Evolutionary conservation across 2,888 invertebrate genomes (phyloP).

Genomic region (Brassicogethes aeneus): DNA sequence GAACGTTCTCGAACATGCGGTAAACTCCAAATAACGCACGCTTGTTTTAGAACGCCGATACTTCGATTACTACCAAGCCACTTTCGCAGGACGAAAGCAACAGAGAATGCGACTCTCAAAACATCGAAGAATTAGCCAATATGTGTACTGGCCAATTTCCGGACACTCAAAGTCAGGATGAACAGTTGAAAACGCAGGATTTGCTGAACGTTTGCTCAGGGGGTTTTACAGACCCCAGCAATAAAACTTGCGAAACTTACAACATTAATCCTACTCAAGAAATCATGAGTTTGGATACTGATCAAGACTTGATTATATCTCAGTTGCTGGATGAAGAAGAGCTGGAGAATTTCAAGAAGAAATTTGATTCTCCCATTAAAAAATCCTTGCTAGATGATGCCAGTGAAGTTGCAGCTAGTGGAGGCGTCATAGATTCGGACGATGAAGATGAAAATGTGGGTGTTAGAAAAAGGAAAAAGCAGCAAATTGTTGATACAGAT

Average conservation of each 20-base stretch:
- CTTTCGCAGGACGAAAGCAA: too few species aligned
- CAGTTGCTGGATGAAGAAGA: conserved; percentile 33
- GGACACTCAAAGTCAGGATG: conserved; percentile 2
- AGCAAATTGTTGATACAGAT: conserved; percentile 35
- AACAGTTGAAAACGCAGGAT: conserved; percentile 28
- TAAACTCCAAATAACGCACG: too few species aligned
- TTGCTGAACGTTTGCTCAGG: conserved; percentile 35
- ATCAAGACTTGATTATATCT: conserved; percentile 32
- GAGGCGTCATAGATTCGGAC: conserved; percentile 28
- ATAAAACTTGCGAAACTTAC: not conserved
- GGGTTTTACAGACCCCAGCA: conserved; percentile 23
- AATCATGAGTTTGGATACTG: conserved; percentile 25
- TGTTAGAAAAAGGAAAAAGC: conserved; percentile 24
- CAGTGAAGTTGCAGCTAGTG: conserved; percentile 22
- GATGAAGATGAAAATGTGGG: conserved; percentile 23
- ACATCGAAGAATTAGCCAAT: conserved; percentile 2
- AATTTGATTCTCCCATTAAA: conserved; percentile 24
- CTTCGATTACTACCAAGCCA: too few species aligned
- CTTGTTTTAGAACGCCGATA: too few species aligned
- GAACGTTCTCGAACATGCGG: too few species aligned
- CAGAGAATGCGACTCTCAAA: not conserved
- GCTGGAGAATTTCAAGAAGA: conserved; percentile 30
- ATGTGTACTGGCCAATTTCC: conserved; percentile 6
- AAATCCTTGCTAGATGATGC: conserved; percentile 11
- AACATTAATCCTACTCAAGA: conserved; percentile 11